Evolutionary conservation across 2,113 vertebrate species (phyloP), one percentile per base, ranked within the genome.

Genomic region (Nansenia antarctica): DNA sequence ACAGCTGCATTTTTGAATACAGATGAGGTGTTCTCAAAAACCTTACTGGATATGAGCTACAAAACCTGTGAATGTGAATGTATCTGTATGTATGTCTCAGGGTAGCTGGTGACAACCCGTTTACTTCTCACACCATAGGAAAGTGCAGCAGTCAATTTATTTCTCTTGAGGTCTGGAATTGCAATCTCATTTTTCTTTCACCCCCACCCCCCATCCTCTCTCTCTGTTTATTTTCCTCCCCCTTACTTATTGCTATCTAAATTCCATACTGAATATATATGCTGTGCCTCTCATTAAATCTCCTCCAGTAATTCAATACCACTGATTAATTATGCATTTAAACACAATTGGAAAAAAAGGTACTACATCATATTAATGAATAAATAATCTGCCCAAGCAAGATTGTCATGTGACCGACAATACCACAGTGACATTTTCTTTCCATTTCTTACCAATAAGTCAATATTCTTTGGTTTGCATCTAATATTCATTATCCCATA

Each of bases 261-360:
- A 31, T 30, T 27, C 14, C 26, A 30, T 30, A 15, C 5, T 5
- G 5, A 26, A 6, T 62, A 45, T 26, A 61, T 45, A 63, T 67
- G 57, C 32, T 76, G 76, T 82, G 72, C 74, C 20, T 62, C 72
- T 84, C 58, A 73, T 84, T 74, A 76, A 61, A 45, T 52, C 64
- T 80, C 47, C 58, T 54, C 30, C 52, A 70, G 64, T 59, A 64
- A 59, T 67, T 72, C 75, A 67, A 55, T 70, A 69, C 60, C 1
- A 26, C 74, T 77, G 60, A 83, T 89, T 80, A 82, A 86, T 82
- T 79, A 80, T 87, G 71, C 55, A 83, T 84, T 74, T 74, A 42
- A 66, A 77, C 68, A 73, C 73, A 76, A 79, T 47, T 59, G 57
- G 39, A 63, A 69, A 72, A 63, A 70, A 47, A n/a, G n/a, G n/a